Evolutionary conservation across 2,797 vertebrate species (phyloP), one percentile per base, ranked within the genome.

Genomic region (Myotis findleyi): DNA sequence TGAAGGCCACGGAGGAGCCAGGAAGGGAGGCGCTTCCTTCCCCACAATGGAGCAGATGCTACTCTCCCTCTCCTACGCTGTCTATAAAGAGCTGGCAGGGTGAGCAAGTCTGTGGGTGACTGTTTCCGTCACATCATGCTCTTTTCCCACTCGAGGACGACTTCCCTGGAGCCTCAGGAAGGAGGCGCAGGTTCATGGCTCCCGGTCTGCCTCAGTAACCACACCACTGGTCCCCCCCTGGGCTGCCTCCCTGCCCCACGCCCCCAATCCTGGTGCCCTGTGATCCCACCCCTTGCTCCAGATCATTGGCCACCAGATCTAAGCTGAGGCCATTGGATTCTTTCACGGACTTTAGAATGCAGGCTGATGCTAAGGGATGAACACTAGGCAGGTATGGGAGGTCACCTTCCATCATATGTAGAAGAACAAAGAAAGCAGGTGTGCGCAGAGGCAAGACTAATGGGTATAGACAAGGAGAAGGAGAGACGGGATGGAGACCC

Each of bases 81-180:
- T 20, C 49, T 33, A 90, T 71, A 5, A 47, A 69, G 57, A 87
- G 69, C 23, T 79, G 84, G 92, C 85, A 64, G 92, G 71, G 91
- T 90, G 62, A 89, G 69, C 57, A 62, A 88, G 86, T 76, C 64
- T 59, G 73, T 76, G 14, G 68, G 51, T 73, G 80, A 89, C 90
- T 76, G 86, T 51, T 73, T 55, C 23, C 89, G 91, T 69, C 97
- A 80, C 85, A 27, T 62, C 1, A 3, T 0, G 64, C 72, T 77
- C 89, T 90, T 75, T 53, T 64, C 81, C 93, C 62, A 66, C 81
- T 88, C 69, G 17, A 49, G 41, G 57, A 23, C 6, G 47, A 92
- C 53, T 41, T 87, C 59, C 55, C 51, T 16, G 20, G 13, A 44
- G 30, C 30, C 79, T 88, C 14, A 9, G 25, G 62, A 49, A 89